Base-by-base conservation (phyloP, 2,888 invertebrate species). In the Apamea epomidion region DNA sequence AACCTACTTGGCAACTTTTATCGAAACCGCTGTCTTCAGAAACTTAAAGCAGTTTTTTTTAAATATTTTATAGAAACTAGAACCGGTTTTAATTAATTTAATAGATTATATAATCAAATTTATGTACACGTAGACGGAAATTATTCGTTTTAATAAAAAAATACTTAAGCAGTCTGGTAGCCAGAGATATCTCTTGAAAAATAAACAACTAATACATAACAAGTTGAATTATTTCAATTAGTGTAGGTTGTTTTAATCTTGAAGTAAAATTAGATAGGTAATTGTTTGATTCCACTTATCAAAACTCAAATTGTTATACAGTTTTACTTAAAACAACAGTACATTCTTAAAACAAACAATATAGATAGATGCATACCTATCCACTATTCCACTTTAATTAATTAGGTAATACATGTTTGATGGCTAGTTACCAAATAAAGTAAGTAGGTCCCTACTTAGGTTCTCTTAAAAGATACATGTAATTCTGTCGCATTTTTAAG, bases 1-100 rank as follows among this genome's bases (percentile, higher is more conserved):
- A 88, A 87, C 88, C 85, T 88, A 88, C 87, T 82, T 84, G 80
- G 64, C 87, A 74, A 88, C 77, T 80, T 88, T 65, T 79, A 81
- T 74, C 21, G 74, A 65, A 78, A 81, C 76, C 78, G 81, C 84
- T 88, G 78, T 72, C 70, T 78, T 86, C 18, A 29, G 45, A 67
- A 72, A 83, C 48, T 18, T 58, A 76, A 21, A 65, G 37, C n/a
- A 6, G 37, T 60, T 62, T 74, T 54, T 48, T 48, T 62, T 1
- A 2, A 58, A 62, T 58, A 85, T 68, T 32, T 42, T 51, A n/a
- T 25, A 51, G 5, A 76, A 83, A 51, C 10, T 45, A 48, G 29
- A 74, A 81, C 83, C 5, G 58, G 72, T 81, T 72, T 71, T 45
- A 54, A 42, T 54, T 45, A 42, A 58, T 82, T 60, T 76, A n/a